Evolutionary conservation across 2,113 vertebrate species (phyloP).

Genomic region (Mobula hypostoma): DNA sequence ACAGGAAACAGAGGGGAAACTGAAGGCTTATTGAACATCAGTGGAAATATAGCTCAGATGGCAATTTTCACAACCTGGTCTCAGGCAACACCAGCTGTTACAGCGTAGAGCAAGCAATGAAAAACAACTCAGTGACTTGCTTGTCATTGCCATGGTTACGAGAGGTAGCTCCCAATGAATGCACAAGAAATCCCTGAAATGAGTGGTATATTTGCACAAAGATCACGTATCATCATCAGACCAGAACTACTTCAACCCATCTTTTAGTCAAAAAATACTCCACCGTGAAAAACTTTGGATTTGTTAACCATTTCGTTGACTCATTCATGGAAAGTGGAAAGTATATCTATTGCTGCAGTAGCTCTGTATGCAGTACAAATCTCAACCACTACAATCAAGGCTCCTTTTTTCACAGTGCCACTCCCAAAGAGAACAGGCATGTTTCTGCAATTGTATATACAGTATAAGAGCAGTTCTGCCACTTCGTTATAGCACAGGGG

Average conservation of each 20-base stretch:
- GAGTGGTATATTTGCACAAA: not conserved
- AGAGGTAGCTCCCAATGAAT: not conserved
- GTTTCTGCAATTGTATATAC: too few relatives aligned
- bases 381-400: not conserved
- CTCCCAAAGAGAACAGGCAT: too few relatives aligned
- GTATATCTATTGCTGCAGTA: not conserved
- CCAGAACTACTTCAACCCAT: not conserved
- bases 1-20: not conserved
- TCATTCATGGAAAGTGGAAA: not conserved
- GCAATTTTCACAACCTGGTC: not conserved
- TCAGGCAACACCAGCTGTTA: not conserved
- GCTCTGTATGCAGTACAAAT: not conserved
- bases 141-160: not conserved
- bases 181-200: not conserved
- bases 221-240: not conserved
- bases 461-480: not conserved
- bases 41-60: not conserved
- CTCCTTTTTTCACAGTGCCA: too few relatives aligned
- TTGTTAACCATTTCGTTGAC: not conserved
- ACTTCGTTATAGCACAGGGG: not conserved
- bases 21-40: not conserved
- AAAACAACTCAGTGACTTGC: not conserved
- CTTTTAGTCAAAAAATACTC: not conserved
- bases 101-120: constrained; percentile 1
- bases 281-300: not conserved